Percentiles rank a stretch among this genome's conserved stretches.
phyloP scores from a whole-genome alignment of 2,113 vertebrate species.

The Cephalopholis sonnerati region DNA sequence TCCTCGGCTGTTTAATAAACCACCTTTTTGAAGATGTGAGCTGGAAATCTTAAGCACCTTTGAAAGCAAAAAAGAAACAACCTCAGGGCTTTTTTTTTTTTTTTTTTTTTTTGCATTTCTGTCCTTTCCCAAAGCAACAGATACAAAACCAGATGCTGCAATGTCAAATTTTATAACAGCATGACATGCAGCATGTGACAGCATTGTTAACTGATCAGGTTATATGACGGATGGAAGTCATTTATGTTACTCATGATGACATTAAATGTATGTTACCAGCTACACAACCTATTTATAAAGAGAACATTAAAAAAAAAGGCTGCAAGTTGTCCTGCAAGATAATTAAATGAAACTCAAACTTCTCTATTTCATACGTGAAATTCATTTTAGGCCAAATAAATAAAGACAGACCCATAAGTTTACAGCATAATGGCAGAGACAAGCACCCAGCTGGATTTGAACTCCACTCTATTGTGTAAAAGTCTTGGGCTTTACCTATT shows the following conservation, averaged over 20 bases:
- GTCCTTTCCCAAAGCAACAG: background rate
- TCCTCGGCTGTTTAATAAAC: slow-evolving; percentile 13
- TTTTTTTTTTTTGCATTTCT: slow-evolving; percentile 26
- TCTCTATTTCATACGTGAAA: background rate
- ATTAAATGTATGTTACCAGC: background rate
- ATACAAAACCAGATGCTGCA: slow-evolving; percentile 14
- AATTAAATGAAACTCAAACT: background rate
- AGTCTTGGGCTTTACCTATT: no score
- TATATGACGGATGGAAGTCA: background rate
- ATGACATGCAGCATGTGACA: no score
- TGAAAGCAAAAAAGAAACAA: background rate
- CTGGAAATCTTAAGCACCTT: background rate
- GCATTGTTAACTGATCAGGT: background rate
- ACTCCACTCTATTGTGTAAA: no score
- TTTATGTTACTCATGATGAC: slow-evolving; percentile 14
- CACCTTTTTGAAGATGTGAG: slow-evolving; percentile 18
- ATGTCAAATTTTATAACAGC: no score
- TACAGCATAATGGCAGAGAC: no score
- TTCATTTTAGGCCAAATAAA: background rate
- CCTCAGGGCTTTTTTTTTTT: slow-evolving; percentile 16
- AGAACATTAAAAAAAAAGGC: background rate
- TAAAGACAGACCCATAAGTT: no score
- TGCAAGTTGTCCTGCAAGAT: background rate
- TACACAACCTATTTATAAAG: background rate
- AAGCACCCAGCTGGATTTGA: no score